These are phyloP conservation scores for Eutolmus rufibarbis DNA, from an alignment of 2,888 invertebrate genomes.

Conservation along the genomic window DNA sequence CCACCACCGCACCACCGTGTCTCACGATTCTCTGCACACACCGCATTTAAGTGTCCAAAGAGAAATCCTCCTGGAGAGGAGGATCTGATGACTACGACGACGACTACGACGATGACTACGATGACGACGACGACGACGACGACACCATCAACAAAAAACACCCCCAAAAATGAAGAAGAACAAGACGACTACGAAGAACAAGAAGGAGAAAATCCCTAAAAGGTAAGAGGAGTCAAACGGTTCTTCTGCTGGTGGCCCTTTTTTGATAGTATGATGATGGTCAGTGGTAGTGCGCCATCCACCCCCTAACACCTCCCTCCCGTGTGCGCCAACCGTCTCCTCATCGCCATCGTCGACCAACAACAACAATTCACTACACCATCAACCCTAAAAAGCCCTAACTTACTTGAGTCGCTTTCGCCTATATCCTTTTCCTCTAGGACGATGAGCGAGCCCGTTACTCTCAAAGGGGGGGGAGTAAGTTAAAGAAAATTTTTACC, in stretches of 20 bases:
- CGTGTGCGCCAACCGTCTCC: background rate
- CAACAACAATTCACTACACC: background rate
- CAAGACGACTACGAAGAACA: constrained; percentile 33
- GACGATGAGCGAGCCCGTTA: background rate
- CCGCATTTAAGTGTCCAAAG: constrained; percentile 26
- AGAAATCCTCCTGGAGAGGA: constrained; percentile 24
- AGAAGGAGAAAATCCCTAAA: constrained; percentile 31
- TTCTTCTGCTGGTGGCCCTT: background rate
- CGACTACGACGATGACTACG: background rate
- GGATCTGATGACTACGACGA: background rate
- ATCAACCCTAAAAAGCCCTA: constrained; percentile 1
- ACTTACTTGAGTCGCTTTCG: constrained; percentile 32
- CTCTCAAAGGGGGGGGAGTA: background rate
- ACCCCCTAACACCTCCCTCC: background rate
- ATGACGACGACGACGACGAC: constrained; percentile 14
- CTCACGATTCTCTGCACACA: constrained; percentile 8
- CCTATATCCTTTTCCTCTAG: constrained; percentile 14
- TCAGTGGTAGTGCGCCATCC: constrained; percentile 5
- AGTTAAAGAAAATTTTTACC: constrained; percentile 44
- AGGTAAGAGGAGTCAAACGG: constrained; percentile 35
- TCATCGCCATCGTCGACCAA: constrained; percentile 30
- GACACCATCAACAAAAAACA: constrained; percentile 37
- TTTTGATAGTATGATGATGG: constrained; percentile 32
- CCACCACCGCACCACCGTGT: background rate
- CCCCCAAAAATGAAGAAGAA: constrained; percentile 28